These are phyloP conservation scores for Drosophila nigritarsus DNA, from an alignment of 2,888 invertebrate genomes.

Conservation along the genomic window DNA sequence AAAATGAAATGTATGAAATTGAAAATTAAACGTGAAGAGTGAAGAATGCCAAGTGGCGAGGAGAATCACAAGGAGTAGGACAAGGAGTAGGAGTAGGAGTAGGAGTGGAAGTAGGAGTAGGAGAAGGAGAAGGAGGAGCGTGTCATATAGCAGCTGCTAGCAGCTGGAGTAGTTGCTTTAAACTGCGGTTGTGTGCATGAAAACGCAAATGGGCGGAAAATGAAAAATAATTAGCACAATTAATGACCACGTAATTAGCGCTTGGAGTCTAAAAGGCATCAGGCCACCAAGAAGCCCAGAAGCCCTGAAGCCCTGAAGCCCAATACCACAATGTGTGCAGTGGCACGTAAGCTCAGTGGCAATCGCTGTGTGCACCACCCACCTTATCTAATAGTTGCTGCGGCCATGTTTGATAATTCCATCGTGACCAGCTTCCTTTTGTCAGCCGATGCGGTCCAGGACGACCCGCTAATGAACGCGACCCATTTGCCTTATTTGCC, in stretches of 20 bases:
- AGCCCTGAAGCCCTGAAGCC: background rate
- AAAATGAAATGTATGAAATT: slow-evolving; percentile 76
- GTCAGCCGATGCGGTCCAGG: slow-evolving; percentile 54
- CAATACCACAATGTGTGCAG: slow-evolving; percentile 66
- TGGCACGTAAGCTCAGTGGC: slow-evolving; percentile 59
- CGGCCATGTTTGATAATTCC: slow-evolving; percentile 78
- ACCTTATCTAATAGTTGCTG: slow-evolving; percentile 60
- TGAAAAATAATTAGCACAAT: slow-evolving; percentile 84
- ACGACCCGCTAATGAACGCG: slow-evolving; percentile 62
- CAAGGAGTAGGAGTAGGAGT: background rate
- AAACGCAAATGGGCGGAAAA: slow-evolving; percentile 58
- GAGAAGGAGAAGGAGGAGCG: background rate
- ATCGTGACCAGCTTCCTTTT: slow-evolving; percentile 70
- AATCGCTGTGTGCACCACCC: slow-evolving; percentile 11
- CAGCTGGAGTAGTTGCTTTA: background rate
- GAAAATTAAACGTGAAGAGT: slow-evolving; percentile 45
- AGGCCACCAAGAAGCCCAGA: background rate
- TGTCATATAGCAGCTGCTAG: slow-evolving; percentile 19
- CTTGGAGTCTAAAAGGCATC: slow-evolving; percentile 58
- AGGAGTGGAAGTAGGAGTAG: background rate
- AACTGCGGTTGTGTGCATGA: slow-evolving; percentile 30
- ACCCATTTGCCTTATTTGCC: slow-evolving; percentile 41
- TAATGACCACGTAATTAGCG: slow-evolving; percentile 83
- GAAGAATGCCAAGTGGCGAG: background rate
- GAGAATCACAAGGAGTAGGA: background rate